Evolutionary conservation across 2,113 vertebrate species (phyloP), one percentile per base, ranked within the genome.

Genomic region (Casuarius casuarius): DNA sequence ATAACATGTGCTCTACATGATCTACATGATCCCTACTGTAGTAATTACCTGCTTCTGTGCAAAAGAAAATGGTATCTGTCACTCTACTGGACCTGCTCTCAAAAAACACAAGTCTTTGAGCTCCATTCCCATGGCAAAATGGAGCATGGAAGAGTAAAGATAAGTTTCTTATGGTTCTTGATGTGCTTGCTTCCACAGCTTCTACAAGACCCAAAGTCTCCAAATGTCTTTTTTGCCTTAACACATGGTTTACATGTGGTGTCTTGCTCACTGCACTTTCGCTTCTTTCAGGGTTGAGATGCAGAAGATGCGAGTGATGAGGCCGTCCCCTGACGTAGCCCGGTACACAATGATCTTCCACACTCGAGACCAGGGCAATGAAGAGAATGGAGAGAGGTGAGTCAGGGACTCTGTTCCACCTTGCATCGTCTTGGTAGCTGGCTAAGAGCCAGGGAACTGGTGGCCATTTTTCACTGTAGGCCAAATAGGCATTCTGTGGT

Each of bases 281-380:
- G 29, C 65, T 94, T 65, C 31, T 95, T 92, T 33, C 94, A 99
- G 99, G 95, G 99, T 99, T 78, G 98, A 98, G 86, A 98, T 99
- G n/a, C 98, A 99, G 66, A 99, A 98, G 82, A 99, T 99, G 99
- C 98, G 95, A 91, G 98, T 99, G 51, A 71, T 98, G 26, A 98
- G 99, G 9, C 99, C 99, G 0, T 84, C 98, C 1, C 96, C 98
- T 13, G 95, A 98, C 3, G 72, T 99, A 17, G 99, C 98, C 62
- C 99, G 99, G 87, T 99, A 99, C 51, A 99, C 99, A 0, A 99
- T 99, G 99, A 98, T 99, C 93, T 99, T 99, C 90, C 99, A 99
- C 88, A 98, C 98, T 23, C 97, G 99, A 70, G 99, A 99, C 97
- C 96, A 67, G 1, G 99, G 99, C 61, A 99, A 99, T 6, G 98